phyloP scores from a whole-genome alignment of 2,113 vertebrate genomes.

The Gila orcuttii region DNA sequence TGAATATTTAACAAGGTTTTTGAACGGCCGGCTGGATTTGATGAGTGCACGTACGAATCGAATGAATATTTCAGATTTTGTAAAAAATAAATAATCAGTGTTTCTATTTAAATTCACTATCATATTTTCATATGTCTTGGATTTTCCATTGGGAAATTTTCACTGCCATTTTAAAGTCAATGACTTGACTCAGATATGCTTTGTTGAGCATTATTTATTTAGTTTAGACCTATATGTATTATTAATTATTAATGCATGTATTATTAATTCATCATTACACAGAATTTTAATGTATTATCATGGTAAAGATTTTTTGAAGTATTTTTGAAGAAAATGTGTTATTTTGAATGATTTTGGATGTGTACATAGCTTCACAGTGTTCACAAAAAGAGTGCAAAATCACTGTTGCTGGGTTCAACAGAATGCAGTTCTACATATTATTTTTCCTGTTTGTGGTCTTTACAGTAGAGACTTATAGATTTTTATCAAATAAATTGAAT shows the following conservation, averaged over 20 bases:
- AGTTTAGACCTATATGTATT: not conserved
- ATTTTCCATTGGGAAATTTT: not conserved
- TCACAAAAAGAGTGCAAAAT: not conserved
- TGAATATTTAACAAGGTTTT: not conserved
- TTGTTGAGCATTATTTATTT: conserved; percentile 6
- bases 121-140: not conserved
- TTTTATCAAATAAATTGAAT: not conserved
- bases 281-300: not conserved
- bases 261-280: not conserved
- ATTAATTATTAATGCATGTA: not conserved
- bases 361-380: not conserved
- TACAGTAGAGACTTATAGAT: not conserved
- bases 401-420: not conserved
- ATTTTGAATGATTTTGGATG: not conserved
- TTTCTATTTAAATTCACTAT: not conserved
- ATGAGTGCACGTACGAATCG: not conserved
- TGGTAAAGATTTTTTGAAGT: not conserved
- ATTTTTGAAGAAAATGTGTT: conserved; percentile 24
- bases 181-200: conserved; percentile 5
- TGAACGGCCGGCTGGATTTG: not conserved
- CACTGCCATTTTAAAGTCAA: not conserved
- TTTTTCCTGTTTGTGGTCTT: not conserved
- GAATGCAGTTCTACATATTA: not conserved
- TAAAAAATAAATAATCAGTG: not conserved
- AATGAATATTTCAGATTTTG: not conserved